Conservation (phyloP, 2,797 vertebrate species). For the Parotocinclus haroldoi region DNA sequence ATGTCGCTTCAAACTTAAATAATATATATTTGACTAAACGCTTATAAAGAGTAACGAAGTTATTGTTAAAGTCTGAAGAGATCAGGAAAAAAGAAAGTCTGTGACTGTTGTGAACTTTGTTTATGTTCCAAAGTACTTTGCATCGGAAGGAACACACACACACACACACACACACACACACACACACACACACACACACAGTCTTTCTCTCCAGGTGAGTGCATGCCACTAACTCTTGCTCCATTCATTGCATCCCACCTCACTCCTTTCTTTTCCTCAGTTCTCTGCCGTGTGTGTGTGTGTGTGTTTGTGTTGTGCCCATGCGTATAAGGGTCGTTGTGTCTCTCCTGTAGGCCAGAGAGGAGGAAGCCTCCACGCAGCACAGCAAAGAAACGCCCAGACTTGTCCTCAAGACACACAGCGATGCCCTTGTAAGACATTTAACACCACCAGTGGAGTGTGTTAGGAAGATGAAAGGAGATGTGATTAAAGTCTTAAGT, state of each 20-base stretch:
- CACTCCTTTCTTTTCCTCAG: constrained; percentile 47
- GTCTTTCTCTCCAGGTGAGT: constrained; percentile 35
- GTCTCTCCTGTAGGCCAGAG: constrained; percentile 98
- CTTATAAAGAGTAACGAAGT: too few species aligned
- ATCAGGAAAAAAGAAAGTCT: neutral
- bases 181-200: constrained; percentile 35
- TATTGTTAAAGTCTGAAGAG: too few species aligned
- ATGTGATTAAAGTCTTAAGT: constrained; percentile 26
- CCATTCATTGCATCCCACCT: constrained; percentile 53
- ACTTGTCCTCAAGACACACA: constrained; percentile 99
- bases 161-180: constrained; percentile 22
- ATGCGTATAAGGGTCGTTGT: constrained; percentile 99
- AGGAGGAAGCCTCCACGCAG: constrained; percentile 98
- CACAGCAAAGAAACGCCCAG: constrained; percentile 99
- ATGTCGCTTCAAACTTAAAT: too few species aligned
- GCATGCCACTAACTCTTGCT: constrained; percentile 46
- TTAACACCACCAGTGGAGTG: constrained; percentile 71
- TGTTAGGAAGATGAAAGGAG: constrained; percentile 6
- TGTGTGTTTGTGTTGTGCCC: constrained; percentile 72
- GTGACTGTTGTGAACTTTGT: too few species aligned
- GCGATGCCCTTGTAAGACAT: constrained; percentile 99
- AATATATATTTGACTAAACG: too few species aligned
- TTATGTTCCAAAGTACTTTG: neutral
- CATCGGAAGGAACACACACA: neutral
- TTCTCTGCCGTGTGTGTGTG: constrained; percentile 58